These are phyloP conservation scores for Cotesia glomerata DNA, from an alignment of 1,140 invertebrate genomes.

Conservation along the genomic window DNA sequence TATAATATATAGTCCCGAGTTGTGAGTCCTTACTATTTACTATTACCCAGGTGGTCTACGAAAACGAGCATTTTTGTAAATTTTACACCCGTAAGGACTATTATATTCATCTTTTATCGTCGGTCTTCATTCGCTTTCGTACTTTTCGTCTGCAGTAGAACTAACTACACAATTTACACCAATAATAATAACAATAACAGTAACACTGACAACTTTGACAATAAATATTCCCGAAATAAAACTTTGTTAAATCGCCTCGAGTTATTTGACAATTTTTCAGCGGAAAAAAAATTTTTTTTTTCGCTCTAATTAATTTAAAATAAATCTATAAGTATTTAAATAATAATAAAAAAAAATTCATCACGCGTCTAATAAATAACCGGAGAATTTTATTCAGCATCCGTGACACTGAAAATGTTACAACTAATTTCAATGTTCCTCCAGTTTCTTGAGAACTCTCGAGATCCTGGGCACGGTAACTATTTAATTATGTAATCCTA, in stretches of 20 bases:
- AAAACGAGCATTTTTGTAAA: constrained; percentile 23
- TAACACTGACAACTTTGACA: neutral
- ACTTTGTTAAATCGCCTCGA: no score
- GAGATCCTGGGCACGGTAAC: constrained; percentile 31
- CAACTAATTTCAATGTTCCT: constrained; percentile 23
- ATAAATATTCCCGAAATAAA: no score
- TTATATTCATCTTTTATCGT: constrained; percentile 14
- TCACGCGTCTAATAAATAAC: neutral
- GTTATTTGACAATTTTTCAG: no score
- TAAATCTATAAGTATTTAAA: neutral
- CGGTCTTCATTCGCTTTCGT: neutral
- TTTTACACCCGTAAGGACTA: neutral
- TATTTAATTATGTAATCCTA: constrained; percentile 53
- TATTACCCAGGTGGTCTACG: constrained; percentile 6
- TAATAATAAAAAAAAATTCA: neutral
- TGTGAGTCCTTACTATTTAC: neutral
- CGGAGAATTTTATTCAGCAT: neutral
- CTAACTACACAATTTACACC: no score
- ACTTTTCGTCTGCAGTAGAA: neutral
- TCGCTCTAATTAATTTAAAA: no score
- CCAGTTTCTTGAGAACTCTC: constrained; percentile 7
- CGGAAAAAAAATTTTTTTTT: no score
- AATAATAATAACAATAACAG: no score
- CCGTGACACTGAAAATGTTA: constrained; percentile 7
- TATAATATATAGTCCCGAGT: no score